A percentile compares a stretch with the other conserved stretches of the same genome.
These are phyloP conservation scores for Drosophila melanosoma DNA, from an alignment of 2,888 invertebrate species.

Conservation along the genomic window DNA sequence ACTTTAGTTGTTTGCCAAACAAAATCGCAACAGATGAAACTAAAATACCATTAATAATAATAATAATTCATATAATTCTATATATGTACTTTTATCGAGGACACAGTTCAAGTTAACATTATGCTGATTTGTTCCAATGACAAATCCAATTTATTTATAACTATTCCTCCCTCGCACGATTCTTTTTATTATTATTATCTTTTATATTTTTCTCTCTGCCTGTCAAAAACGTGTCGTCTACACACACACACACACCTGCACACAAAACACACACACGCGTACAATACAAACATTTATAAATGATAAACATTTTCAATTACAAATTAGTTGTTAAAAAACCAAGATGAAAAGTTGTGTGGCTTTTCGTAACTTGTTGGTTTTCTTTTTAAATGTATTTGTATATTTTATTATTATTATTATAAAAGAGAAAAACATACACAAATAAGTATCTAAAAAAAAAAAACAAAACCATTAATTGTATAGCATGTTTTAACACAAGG, in stretches of 20 bases:
- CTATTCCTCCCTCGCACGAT: conserved; percentile 19
- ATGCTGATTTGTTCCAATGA: conserved; percentile 70
- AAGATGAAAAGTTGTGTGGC: conserved; percentile 12
- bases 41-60: conserved; percentile 41
- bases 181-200: conserved; percentile 20
- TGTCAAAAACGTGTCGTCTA: conserved; percentile 46
- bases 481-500: conserved; percentile 77
- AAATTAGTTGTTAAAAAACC: conserved; percentile 60
- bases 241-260: conserved; percentile 19
- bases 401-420: conserved; percentile 16
- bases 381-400: conserved; percentile 19
- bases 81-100: conserved; percentile 53
- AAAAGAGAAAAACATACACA: conserved; percentile 4
- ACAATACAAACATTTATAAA: conserved; percentile 58
- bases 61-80: conserved; percentile 17
- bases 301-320: conserved; percentile 47
- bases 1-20: conserved; percentile 54
- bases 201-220: conserved; percentile 42
- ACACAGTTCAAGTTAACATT: conserved; percentile 83
- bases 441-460: conserved; percentile 7
- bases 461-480: conserved; percentile 33
- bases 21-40: conserved; percentile 2
- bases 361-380: conserved; percentile 11
- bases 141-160: conserved; percentile 40
- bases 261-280: conserved; percentile 27